phyloP scores from a whole-genome alignment of 1,140 invertebrate genomes.

The Sweltsa coloradensis region DNA sequence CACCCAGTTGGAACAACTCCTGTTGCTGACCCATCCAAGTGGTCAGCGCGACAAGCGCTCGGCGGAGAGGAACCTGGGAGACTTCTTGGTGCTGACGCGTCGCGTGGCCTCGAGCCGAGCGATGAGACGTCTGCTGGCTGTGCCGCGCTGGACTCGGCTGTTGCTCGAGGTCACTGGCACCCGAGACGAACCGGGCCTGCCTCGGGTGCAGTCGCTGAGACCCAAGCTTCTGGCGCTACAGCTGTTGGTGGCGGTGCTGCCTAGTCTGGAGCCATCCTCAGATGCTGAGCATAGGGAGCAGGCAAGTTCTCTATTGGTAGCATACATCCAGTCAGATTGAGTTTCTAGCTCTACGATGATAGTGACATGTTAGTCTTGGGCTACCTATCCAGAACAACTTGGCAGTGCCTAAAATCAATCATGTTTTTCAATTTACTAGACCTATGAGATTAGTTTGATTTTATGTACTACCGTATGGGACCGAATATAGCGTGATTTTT shows the following conservation, averaged over 20 bases:
- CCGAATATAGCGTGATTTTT: too few species aligned
- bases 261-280: slow-evolving; percentile 24
- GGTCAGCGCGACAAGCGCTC: slow-evolving; percentile 10
- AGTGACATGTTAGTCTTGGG: too few species aligned
- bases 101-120: slow-evolving; percentile 32
- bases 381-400: too few species aligned
- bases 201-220: slow-evolving; percentile 30
- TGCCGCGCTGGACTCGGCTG: slow-evolving; percentile 35
- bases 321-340: too few species aligned
- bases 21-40: slow-evolving; percentile 4
- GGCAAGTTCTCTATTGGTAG: too few species aligned
- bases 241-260: slow-evolving; percentile 37
- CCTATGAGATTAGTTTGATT: too few species aligned
- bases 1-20: slow-evolving; percentile 28
- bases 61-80: slow-evolving; percentile 32
- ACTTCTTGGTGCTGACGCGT: slow-evolving; percentile 42
- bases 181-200: slow-evolving; percentile 19
- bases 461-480: too few species aligned
- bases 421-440: too few species aligned
- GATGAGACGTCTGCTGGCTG: slow-evolving; percentile 32
- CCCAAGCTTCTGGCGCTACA: slow-evolving; percentile 41
- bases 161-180: slow-evolving; percentile 33
- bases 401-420: too few species aligned
- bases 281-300: slow-evolving; percentile 27
- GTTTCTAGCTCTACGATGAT: too few species aligned